Conservation (phyloP, 2,888 invertebrate species). For the Agrochola macilenta region DNA sequence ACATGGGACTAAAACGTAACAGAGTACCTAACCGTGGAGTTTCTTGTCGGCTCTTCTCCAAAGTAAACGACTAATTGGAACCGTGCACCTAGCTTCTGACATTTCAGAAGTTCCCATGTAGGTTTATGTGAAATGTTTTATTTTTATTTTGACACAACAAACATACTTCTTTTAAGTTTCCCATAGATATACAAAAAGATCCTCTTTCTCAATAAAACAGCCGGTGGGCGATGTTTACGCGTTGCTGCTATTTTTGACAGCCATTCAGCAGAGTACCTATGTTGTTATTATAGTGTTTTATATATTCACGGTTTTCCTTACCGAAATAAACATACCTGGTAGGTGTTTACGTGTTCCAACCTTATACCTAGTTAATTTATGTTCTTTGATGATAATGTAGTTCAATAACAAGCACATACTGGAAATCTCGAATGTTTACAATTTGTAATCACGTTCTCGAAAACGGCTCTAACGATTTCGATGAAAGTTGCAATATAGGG, state of each 20-base stretch:
- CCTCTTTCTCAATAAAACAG: conserved; percentile 49
- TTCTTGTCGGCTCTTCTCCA: neutral
- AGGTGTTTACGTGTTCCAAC: conserved; percentile 10
- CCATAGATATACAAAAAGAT: conserved; percentile 24
- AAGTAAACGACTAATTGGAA: neutral
- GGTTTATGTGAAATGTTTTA: no score
- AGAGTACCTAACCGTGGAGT: no score
- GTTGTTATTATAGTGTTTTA: conserved; percentile 19
- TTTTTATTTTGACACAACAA: conserved; percentile 2
- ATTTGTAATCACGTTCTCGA: no score
- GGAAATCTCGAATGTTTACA: no score
- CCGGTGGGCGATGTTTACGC: conserved; percentile 61
- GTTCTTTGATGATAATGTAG: neutral
- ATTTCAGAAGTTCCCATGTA: neutral
- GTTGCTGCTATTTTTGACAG: conserved; percentile 54
- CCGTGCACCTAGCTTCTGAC: neutral
- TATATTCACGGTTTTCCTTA: conserved; percentile 16
- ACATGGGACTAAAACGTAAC: no score
- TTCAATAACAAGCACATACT: neutral
- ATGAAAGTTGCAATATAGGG: no score
- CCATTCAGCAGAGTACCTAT: conserved; percentile 23
- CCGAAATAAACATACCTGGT: conserved; percentile 32
- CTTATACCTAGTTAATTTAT: neutral
- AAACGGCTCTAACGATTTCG: no score
- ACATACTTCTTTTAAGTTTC: neutral